Evolutionary conservation across 2,888 invertebrate genomes (phyloP).

Genomic region (Marronus borbonicus): DNA sequence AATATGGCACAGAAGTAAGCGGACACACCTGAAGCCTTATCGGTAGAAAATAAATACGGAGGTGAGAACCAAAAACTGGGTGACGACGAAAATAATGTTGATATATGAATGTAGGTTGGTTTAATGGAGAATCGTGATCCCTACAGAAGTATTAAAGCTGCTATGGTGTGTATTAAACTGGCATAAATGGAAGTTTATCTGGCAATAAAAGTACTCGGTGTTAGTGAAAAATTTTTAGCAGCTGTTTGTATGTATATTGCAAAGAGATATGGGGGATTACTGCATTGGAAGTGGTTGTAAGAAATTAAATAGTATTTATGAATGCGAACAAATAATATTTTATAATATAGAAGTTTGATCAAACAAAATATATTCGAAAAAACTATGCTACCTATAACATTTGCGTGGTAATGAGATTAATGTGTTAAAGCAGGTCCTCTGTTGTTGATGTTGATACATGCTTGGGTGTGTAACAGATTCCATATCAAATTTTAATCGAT

Average conservation of each 20-base stretch:
- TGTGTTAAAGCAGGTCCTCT: too few relatives aligned
- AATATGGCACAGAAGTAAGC: constrained; percentile 4
- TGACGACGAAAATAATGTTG: constrained; percentile 30
- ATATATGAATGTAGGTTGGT: neutral
- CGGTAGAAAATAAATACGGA: constrained; percentile 37
- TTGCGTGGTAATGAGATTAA: too few relatives aligned
- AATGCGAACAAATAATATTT: too few relatives aligned
- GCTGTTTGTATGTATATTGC: neutral
- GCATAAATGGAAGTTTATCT: constrained; percentile 8
- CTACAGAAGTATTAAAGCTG: neutral
- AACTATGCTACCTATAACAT: too few relatives aligned
- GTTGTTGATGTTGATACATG: too few relatives aligned
- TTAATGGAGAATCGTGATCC: neutral
- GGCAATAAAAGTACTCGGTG: neutral
- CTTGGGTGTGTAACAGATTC: too few relatives aligned
- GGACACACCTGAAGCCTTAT: constrained; percentile 39
- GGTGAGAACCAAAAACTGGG: constrained; percentile 5
- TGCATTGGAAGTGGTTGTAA: neutral
- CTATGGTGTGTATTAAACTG: neutral
- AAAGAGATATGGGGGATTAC: neutral
- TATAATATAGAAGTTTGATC: too few relatives aligned
- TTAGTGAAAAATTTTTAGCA: neutral
- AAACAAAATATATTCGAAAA: too few relatives aligned
- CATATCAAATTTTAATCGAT: too few relatives aligned
- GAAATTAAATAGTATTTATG: too few relatives aligned